Evolutionary conservation across 2,888 invertebrate species (phyloP).

Genomic region (Halocaridina rubra): DNA sequence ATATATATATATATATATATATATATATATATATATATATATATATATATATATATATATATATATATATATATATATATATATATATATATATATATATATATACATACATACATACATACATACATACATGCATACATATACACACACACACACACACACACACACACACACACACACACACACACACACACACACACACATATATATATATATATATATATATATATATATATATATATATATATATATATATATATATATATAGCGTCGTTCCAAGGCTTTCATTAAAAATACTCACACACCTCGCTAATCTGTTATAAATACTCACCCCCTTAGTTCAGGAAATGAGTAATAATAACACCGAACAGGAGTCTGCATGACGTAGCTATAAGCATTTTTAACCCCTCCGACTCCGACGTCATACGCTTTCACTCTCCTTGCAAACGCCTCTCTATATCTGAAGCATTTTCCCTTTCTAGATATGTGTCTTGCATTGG

Average conservation of each 20-base stretch:
- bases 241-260: slow-evolving; percentile 1
- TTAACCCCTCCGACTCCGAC: too few relatives aligned
- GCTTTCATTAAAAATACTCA: too few relatives aligned
- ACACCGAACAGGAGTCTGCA: too few relatives aligned
- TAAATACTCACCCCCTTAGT: too few relatives aligned
- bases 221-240: neutral
- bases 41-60: neutral
- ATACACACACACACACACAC: neutral
- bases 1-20: slow-evolving; percentile 4
- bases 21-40: neutral
- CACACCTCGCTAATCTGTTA: too few relatives aligned
- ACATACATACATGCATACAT: neutral
- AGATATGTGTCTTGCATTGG: too few relatives aligned
- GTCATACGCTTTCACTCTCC: too few relatives aligned
- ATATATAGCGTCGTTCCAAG: too few relatives aligned
- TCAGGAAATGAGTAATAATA: too few relatives aligned
- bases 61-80: neutral
- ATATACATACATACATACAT: neutral
- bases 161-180: neutral
- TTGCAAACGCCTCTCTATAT: too few relatives aligned
- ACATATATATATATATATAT: neutral
- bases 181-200: neutral
- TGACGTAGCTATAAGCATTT: too few relatives aligned
- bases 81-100: neutral
- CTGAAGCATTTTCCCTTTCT: too few relatives aligned